Evolutionary conservation across 2,113 vertebrate species (phyloP).

Genomic region (Fregata magnificens): DNA sequence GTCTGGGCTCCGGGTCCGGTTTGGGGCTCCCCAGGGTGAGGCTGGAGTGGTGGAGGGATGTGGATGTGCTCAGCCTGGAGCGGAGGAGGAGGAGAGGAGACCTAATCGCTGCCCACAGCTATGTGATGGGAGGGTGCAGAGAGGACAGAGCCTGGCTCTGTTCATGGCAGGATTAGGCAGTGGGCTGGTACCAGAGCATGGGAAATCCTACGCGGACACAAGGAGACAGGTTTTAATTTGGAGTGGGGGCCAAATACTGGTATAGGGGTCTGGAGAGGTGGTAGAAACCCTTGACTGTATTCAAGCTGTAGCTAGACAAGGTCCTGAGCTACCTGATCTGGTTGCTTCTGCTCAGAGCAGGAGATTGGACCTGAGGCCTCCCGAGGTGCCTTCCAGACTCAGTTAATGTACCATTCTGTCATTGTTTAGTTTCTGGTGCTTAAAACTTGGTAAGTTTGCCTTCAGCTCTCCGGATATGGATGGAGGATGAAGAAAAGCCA

Average conservation of each 20-base stretch:
- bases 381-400: not conserved
- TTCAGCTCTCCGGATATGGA: not conserved
- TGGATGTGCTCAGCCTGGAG: not conserved
- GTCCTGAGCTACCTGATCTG: not conserved
- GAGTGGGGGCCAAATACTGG: not conserved
- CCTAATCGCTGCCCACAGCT: not conserved
- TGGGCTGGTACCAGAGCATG: not conserved
- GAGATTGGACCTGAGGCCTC: not conserved
- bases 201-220: not conserved
- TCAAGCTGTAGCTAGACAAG: not conserved
- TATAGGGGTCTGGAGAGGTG: not conserved
- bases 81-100: not conserved
- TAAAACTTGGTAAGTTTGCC: not conserved
- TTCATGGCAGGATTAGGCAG: rapidly evolving
- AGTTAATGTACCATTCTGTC: rapidly evolving
- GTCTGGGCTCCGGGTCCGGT: rapidly evolving
- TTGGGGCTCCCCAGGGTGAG: not conserved
- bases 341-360: not conserved
- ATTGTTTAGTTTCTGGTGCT: not conserved
- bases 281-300: not conserved
- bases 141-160: not conserved
- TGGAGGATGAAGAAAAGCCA: not conserved
- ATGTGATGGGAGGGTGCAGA: rapidly evolving
- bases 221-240: not conserved
- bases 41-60: not conserved